Evolutionary conservation across 2,888 invertebrate species (phyloP).

Genomic region (Drosophila rellima): DNA sequence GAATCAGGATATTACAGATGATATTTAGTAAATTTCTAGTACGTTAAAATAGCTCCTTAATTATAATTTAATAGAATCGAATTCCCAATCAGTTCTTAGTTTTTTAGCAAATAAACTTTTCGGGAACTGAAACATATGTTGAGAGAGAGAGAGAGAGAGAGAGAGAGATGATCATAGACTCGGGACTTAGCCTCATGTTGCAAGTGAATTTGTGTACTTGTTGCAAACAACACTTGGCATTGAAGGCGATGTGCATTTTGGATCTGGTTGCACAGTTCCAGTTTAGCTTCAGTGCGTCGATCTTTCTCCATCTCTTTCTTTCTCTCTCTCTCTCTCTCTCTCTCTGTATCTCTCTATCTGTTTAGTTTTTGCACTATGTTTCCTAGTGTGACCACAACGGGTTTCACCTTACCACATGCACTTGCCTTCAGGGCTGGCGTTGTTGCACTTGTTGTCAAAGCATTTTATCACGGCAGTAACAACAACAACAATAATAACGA

Average conservation of each 20-base stretch:
- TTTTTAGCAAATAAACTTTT: neutral
- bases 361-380: conserved; percentile 9
- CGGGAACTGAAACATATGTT: conserved; percentile 1
- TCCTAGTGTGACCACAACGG: conserved; percentile 47
- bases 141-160: neutral
- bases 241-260: conserved; percentile 30
- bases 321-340: neutral
- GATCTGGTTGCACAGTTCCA: conserved; percentile 42
- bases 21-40: no score
- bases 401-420: conserved; percentile 56
- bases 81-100: neutral
- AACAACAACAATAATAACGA: neutral
- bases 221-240: conserved; percentile 23
- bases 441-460: conserved; percentile 66
- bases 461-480: conserved; percentile 42
- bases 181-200: neutral
- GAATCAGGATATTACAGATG: no score
- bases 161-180: neutral
- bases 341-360: neutral
- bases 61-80: no score
- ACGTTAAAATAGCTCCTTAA: no score
- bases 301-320: neutral
- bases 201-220: conserved; percentile 2
- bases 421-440: conserved; percentile 52
- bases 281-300: conserved; percentile 32